Evolutionary conservation across 2,797 vertebrate species (phyloP), one percentile per base, ranked within the genome.

Genomic region (Lacerta bilineata): DNA sequence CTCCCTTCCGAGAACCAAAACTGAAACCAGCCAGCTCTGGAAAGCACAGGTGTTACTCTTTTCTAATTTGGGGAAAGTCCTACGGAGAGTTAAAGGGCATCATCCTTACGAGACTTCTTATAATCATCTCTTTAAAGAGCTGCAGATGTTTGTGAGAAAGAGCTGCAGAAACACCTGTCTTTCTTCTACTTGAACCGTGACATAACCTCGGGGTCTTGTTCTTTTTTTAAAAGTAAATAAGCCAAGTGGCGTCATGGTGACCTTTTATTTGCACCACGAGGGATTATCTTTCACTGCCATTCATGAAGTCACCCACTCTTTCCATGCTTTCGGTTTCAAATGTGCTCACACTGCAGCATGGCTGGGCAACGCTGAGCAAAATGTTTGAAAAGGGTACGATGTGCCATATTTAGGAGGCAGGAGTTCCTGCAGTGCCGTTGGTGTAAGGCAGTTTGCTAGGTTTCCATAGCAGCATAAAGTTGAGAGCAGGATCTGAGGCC

Each of bases 1-100:
- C 43, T 39, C 50, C 27, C 79, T 89, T 89, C 83, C 1, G 77
- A 39, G n/a, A 85, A 89, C 74, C 55, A 36, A 85, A 80, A 89
- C 83, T 79, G 77, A 85, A 89, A 89, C 29, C 23, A 64, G 4
- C 20, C 36, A 8, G 29, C 8, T 18, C 17, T 13, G 10, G 27
- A 61, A 72, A 29, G 29, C 5, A 11, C 15, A 29, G 66, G 8
- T 2, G 27, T 50, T 33, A 33, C 23, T 66, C 69, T 20, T 10
- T 71, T 25, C 15, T 78, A 36, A 36, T 80, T 84, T 79, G 29
- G 75, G 75, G 25, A 5, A 72, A 84, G 68, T 4, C 25, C 11
- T 39, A 2, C 8, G 50, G 23, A 36, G 55, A 72, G 20, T 39
- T 4, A 64, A 46, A 74, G 46, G 8, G 55, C 15, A 8, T 11